phyloP scores from a whole-genome alignment of 1,140 invertebrate species.

The Venustaconcha ellipsiformis region DNA sequence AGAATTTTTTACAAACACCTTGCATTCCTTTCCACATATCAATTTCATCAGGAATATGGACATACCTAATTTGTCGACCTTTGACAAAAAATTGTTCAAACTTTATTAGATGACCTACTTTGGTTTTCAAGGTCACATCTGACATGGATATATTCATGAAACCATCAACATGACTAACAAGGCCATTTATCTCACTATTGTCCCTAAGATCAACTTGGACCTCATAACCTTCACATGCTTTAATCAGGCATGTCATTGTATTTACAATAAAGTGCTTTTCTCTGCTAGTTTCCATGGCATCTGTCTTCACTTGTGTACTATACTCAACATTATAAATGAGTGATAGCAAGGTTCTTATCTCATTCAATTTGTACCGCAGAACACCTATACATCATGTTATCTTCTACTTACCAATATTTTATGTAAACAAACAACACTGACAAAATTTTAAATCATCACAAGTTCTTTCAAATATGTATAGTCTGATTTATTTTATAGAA shows the following conservation, averaged over 20 bases:
- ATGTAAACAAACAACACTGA: too few relatives aligned
- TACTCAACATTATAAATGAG: neutral
- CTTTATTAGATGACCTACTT: slow-evolving; percentile 69
- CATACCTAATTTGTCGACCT: slow-evolving; percentile 76
- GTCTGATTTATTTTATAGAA: too few relatives aligned
- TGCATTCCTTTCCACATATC: slow-evolving; percentile 55
- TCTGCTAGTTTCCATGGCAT: slow-evolving; percentile 27
- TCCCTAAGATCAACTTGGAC: slow-evolving; percentile 78
- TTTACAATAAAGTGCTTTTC: slow-evolving; percentile 55
- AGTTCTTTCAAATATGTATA: too few relatives aligned
- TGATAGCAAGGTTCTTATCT: too few relatives aligned
- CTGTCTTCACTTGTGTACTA: neutral
- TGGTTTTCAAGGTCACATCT: slow-evolving; percentile 74
- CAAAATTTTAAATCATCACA: too few relatives aligned
- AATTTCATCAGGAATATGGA: slow-evolving; percentile 75
- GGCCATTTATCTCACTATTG: slow-evolving; percentile 75
- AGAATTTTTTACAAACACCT: slow-evolving; percentile 22
- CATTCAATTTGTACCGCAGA: too few relatives aligned
- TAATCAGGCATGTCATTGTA: slow-evolving; percentile 72
- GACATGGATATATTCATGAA: slow-evolving; percentile 79
- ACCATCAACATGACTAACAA: slow-evolving; percentile 74
- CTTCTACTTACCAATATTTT: too few relatives aligned
- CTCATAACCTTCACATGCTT: slow-evolving; percentile 75
- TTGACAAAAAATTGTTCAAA: slow-evolving; percentile 76
- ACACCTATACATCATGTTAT: too few relatives aligned